Evolutionary conservation across 2,113 vertebrate species (phyloP).

Genomic region (Shinisaurus crocodilurus): DNA sequence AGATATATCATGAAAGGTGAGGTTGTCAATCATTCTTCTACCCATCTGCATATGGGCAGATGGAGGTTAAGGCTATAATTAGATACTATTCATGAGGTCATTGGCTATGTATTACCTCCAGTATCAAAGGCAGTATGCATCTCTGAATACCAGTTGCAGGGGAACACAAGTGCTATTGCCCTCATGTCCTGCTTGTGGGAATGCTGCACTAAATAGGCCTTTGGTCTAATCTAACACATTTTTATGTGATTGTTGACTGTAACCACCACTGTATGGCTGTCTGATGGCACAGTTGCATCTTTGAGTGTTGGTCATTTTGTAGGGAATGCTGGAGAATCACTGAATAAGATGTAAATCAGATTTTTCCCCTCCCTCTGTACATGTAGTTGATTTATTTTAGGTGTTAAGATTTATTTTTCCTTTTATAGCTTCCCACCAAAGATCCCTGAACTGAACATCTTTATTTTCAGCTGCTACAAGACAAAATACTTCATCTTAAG

Average conservation of each 20-base stretch:
- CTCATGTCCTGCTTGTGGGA: neutral
- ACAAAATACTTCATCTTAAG: slow-evolving; percentile 32
- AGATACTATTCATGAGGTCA: neutral
- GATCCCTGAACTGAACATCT: rapidly evolving
- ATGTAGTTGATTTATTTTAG: slow-evolving; percentile 25
- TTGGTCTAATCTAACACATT: neutral
- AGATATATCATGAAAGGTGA: neutral
- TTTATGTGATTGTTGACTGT: neutral
- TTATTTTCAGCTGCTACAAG: slow-evolving; percentile 16
- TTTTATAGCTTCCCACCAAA: slow-evolving; percentile 31
- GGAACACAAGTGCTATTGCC: neutral
- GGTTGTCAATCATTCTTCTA: neutral
- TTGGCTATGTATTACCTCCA: neutral
- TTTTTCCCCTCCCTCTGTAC: slow-evolving; percentile 28
- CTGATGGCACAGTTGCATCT: neutral
- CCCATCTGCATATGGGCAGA: neutral
- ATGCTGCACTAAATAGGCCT: neutral
- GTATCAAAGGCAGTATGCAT: neutral
- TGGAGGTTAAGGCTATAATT: neutral
- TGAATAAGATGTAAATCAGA: slow-evolving; percentile 9
- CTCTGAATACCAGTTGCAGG: too few species aligned
- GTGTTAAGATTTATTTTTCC: neutral
- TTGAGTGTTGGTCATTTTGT: neutral
- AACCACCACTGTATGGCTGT: neutral
- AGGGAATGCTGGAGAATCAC: neutral